phyloP scores from a whole-genome alignment of 2,888 invertebrate genomes.

The Tipula lateralis region DNA sequence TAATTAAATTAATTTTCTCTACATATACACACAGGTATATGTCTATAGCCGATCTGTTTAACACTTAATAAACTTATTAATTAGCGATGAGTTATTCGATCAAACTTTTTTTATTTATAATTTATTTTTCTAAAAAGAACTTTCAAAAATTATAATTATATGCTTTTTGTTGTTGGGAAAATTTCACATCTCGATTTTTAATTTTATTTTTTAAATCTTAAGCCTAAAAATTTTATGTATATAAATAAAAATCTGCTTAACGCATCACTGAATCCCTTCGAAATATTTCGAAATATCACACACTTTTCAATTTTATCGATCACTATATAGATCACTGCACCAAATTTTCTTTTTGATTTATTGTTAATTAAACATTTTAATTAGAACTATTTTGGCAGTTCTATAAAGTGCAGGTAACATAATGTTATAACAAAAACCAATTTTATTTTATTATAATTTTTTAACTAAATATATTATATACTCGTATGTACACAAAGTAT shows the following conservation, averaged over 20 bases:
- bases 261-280: background rate
- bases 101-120: background rate
- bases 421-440: background rate
- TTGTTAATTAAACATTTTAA: background rate
- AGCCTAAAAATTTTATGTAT: background rate
- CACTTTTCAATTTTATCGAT: background rate
- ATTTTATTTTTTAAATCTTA: background rate
- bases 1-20: background rate
- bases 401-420: background rate
- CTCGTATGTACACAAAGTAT: background rate
- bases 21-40: background rate
- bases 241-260: background rate
- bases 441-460: background rate
- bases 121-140: background rate
- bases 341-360: background rate
- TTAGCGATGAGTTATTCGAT: background rate
- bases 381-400: background rate
- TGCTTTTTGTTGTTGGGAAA: background rate
- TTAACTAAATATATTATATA: background rate
- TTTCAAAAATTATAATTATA: background rate
- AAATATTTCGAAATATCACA: background rate
- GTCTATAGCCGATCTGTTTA: background rate
- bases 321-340: background rate
- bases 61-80: background rate
- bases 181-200: background rate